Evolutionary conservation across 2,888 invertebrate genomes (phyloP).

Genomic region (Cecidostiba fungosa): DNA sequence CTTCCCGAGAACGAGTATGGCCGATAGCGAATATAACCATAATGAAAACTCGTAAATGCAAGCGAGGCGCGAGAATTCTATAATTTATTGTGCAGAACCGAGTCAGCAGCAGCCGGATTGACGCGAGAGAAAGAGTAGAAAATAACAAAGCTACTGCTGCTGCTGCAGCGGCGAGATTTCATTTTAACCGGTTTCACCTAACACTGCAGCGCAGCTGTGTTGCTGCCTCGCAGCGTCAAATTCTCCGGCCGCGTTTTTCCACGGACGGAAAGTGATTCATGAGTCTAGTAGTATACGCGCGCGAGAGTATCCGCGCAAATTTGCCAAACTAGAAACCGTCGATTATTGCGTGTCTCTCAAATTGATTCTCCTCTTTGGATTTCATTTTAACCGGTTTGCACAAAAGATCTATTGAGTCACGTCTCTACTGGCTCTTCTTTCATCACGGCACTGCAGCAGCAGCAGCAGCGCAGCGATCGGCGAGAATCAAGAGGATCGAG

Average conservation of each 20-base stretch:
- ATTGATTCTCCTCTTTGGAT: not conserved
- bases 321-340: not conserved
- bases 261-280: constrained; percentile 10
- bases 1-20: too few species aligned
- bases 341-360: not conserved
- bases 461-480: constrained; percentile 37
- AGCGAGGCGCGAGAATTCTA: constrained; percentile 43
- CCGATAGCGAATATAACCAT: not conserved
- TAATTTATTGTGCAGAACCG: constrained; percentile 51
- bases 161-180: constrained; percentile 51
- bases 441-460: too few species aligned
- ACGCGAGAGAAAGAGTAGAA: constrained; percentile 51
- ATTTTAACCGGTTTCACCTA: constrained; percentile 62
- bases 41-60: constrained; percentile 51
- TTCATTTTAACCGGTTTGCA: constrained; percentile 49
- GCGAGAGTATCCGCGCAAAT: not conserved
- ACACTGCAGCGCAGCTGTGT: constrained; percentile 41
- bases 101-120: not conserved
- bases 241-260: constrained; percentile 23
- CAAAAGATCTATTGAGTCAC: constrained; percentile 59
- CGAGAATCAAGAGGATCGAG: constrained; percentile 51
- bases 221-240: constrained; percentile 35
- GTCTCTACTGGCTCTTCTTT: constrained; percentile 42
- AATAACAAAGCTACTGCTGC: constrained; percentile 50
- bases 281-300: not conserved